Evolutionary conservation across 2,797 vertebrate species (phyloP).

Genomic region (Diglossa cyanea): DNA sequence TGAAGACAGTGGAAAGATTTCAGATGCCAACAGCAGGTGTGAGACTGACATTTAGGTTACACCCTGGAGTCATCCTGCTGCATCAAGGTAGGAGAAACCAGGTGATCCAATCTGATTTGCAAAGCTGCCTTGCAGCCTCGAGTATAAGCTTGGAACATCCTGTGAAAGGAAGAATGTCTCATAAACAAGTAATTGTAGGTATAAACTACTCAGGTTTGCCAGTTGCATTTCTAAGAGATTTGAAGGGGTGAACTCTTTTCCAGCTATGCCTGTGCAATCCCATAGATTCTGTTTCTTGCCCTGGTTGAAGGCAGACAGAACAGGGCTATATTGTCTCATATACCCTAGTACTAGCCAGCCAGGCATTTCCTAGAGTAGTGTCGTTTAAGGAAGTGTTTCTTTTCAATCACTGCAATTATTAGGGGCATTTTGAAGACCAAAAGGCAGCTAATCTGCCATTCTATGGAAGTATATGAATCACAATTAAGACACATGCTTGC

Average conservation of each 20-base stretch:
- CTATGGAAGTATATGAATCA: not conserved
- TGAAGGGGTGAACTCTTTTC: not conserved
- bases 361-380: not conserved
- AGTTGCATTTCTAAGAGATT: not conserved
- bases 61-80: not conserved
- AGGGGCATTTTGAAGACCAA: not conserved
- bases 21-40: not conserved
- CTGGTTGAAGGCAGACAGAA: not conserved
- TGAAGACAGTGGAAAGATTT: not conserved
- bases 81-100: not conserved
- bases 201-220: not conserved
- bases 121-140: not conserved
- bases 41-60: not conserved
- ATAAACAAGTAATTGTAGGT: not conserved
- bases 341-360: not conserved
- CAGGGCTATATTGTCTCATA: not conserved
- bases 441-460: not conserved
- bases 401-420: not conserved
- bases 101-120: not conserved
- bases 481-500: not conserved
- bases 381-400: not conserved
- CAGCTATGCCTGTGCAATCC: not conserved
- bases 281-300: not conserved
- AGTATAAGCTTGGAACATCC: not conserved
- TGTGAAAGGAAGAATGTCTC: not conserved